A percentile compares a stretch with the other conserved stretches of the same genome.
Conservation (phyloP, 2,797 vertebrate genomes). For the Iguana delicatissima region DNA sequence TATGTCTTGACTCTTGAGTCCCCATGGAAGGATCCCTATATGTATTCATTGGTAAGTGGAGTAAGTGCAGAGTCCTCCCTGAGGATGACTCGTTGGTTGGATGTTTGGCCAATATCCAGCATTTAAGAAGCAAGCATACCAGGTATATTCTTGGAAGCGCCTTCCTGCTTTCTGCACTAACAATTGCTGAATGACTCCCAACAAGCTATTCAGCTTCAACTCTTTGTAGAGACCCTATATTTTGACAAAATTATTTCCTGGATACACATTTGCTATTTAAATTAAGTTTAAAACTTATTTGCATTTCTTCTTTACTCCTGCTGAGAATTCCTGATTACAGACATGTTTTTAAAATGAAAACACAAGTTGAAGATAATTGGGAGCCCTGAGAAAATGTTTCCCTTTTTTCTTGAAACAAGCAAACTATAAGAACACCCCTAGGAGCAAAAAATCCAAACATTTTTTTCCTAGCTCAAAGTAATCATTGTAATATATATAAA, state of each 20-base stretch:
- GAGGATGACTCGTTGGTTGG: not conserved
- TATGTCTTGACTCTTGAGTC: too few relatives aligned
- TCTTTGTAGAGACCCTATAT: not conserved
- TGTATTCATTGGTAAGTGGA: not conserved
- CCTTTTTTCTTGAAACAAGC: conserved; percentile 9
- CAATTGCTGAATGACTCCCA: not conserved
- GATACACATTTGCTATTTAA: not conserved
- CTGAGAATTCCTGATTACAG: conserved; percentile 12
- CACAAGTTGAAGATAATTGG: conserved; percentile 8
- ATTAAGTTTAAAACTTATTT: not conserved
- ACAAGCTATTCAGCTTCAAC: not conserved
- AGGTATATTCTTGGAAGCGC: not conserved
- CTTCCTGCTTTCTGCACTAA: not conserved
- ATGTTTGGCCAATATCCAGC: not conserved
- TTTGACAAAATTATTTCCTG: not conserved
- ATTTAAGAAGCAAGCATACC: not conserved
- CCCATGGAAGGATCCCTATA: not conserved
- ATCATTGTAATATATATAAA: conserved; percentile 17
- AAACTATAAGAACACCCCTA: not conserved
- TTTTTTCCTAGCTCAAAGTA: not conserved
- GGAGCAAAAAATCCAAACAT: not conserved
- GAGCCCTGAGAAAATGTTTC: conserved; percentile 7
- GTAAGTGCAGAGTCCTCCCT: not conserved
- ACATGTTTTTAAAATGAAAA: conserved; percentile 23
- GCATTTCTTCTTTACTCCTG: not conserved